Evolutionary conservation across 2,888 invertebrate genomes (phyloP).

Genomic region (Dysmachus trigonus): DNA sequence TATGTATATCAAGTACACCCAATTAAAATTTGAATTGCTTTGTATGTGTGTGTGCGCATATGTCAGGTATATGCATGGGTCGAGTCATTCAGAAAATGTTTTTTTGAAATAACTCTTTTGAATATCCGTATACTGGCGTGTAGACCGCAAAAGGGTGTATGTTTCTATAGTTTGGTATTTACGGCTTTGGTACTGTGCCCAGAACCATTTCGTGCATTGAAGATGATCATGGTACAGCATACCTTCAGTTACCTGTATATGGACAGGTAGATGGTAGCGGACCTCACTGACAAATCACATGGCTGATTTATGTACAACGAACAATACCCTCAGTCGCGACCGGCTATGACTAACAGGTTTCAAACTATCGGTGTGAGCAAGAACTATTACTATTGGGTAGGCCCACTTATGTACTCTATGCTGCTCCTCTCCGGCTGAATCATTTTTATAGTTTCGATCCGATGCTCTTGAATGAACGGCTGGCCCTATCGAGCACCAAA

Average conservation of each 20-base stretch:
- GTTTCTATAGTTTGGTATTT: neutral
- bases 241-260: neutral
- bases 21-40: conserved; percentile 28
- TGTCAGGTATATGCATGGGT: conserved; percentile 8
- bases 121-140: neutral
- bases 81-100: conserved; percentile 34
- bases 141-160: neutral
- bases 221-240: conserved; percentile 25
- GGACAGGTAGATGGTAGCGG: neutral
- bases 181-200: neutral
- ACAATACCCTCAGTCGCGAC: neutral
- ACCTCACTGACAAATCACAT: conserved; percentile 23
- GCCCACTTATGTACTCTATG: neutral
- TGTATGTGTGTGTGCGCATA: neutral
- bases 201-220: neutral
- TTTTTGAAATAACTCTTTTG: conserved; percentile 23
- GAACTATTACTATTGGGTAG: conserved; percentile 37
- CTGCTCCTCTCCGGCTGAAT: conserved; percentile 15
- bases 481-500: neutral
- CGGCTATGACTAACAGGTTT: conserved; percentile 31
- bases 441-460: conserved; percentile 1
- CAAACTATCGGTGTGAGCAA: conserved; percentile 20
- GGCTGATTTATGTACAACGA: conserved; percentile 28
- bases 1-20: conserved; percentile 15
- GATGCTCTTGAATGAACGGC: neutral